Base-by-base conservation (phyloP, 92 coral and sea anemone genomes). In the Epizoanthus ramosus region DNA sequence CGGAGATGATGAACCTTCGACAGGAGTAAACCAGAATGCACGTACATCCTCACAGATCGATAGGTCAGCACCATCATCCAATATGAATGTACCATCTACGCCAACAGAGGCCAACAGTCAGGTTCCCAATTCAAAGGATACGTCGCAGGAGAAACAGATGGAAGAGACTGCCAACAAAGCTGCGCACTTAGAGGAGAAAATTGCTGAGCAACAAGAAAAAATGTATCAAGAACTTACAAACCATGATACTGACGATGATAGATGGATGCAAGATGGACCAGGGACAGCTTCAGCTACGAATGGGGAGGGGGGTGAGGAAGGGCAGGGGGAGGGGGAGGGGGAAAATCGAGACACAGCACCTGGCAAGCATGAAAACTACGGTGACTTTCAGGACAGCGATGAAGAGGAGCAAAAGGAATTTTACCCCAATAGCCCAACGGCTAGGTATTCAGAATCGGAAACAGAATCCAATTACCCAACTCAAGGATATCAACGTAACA, bases 151-250 rank as follows among this genome's bases (percentile, higher is more conserved):
- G 10, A 83, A 69, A 16, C 85, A 83, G 53, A 75, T 86, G 10
- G 89, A 91, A 73, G 85, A 93, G 57, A 88, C 90, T 43, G 82
- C 87, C 63, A 88, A 89, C 43, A 94, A 89, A 57, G 98, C 98
- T 3, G 98, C 98, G 3, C 98, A 93, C 73, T 83, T 93, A 56
- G 98, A 93, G 39, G 98, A 93, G 79, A 93, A 93, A 71, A 92
- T 93, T 39, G 98, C 98, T 18, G 91, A 85, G 2, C 98, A 93
- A 58, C 98, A 93, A 84, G 98, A 93, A 10, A 81, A 85, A 68
- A 86, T 93, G 93, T 93, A 93, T 64, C 91, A 91, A 13, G 89
- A 86, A 15, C 85, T 93, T 43, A 79, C 90, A 21, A 57, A 72
- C 16, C 37, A 18, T 68, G 83, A 71, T 45, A 81, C 83, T 31